Evolutionary conservation across 2,113 vertebrate species (phyloP).

Genomic region (Carassius auratus): DNA sequence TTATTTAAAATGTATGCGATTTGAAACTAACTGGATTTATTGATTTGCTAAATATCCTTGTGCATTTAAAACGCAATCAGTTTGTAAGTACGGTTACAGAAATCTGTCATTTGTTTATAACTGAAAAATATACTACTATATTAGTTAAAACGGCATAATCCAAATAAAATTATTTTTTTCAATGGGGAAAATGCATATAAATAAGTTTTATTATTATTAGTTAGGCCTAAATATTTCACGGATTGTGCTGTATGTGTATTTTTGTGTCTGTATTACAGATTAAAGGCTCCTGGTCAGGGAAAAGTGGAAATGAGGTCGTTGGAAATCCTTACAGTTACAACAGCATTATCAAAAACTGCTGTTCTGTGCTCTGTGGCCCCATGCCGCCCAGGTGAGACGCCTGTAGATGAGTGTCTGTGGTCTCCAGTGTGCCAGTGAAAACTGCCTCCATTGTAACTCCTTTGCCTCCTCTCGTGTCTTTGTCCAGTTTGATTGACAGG

Average conservation of each 20-base stretch:
- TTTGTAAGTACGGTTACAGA: no score
- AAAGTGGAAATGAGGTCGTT: conserved; percentile 82
- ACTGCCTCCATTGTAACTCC: background rate
- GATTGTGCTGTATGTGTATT: background rate
- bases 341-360: conserved; percentile 91
- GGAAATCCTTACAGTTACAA: conserved; percentile 93
- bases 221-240: background rate
- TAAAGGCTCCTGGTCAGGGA: conserved; percentile 95
- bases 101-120: no score
- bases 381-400: conserved; percentile 87
- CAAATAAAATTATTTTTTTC: no score
- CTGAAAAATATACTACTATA: no score
- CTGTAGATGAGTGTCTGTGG: background rate
- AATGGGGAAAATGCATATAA: no score
- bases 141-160: no score
- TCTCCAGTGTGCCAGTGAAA: background rate
- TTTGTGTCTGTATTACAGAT: conserved; percentile 74
- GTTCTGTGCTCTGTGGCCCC: conserved; percentile 89
- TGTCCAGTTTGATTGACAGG: conserved; percentile 88
- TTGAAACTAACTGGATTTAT: no score
- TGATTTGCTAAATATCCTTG: no score
- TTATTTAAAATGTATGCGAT: no score
- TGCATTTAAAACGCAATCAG: no score
- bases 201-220: background rate
- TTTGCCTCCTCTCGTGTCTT: conserved; percentile 51